Conservation (phyloP, 1,140 invertebrate genomes). For the Leguminivora glycinivorella region DNA sequence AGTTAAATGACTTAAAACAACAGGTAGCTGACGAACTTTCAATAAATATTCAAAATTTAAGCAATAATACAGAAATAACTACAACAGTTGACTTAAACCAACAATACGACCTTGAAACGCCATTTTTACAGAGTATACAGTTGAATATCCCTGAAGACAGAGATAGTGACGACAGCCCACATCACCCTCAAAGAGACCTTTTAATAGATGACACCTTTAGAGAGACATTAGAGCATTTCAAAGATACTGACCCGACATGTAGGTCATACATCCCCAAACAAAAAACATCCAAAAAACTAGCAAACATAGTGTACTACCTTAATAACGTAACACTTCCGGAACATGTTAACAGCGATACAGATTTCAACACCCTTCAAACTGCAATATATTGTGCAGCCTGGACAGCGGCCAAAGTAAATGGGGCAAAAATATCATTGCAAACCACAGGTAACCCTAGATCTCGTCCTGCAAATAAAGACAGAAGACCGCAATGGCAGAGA, state of each 20-base stretch:
- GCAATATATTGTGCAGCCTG: too few relatives aligned
- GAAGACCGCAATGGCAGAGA: too few relatives aligned
- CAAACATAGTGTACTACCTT: slow-evolving; percentile 32
- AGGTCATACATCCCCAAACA: slow-evolving; percentile 33
- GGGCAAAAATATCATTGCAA: too few relatives aligned
- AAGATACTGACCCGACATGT: slow-evolving; percentile 6
- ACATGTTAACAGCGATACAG: too few relatives aligned
- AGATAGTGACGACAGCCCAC: too few relatives aligned
- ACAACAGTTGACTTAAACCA: neutral
- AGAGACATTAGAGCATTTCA: neutral
- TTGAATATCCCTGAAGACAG: neutral
- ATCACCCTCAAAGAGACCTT: neutral
- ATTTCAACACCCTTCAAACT: too few relatives aligned
- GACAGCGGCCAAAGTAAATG: too few relatives aligned
- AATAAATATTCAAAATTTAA: neutral
- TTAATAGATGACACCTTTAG: slow-evolving; percentile 11
- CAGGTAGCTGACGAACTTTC: slow-evolving; percentile 23
- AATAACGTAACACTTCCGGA: slow-evolving; percentile 22
- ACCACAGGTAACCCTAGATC: too few relatives aligned
- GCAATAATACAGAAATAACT: neutral
- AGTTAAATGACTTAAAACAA: slow-evolving; percentile 31
- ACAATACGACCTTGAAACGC: neutral
- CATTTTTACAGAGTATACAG: neutral
- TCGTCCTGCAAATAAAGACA: too few relatives aligned
- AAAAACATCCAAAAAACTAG: slow-evolving; percentile 35